phyloP scores from a whole-genome alignment of 2,888 invertebrate genomes.

The Agrypnus murinus region DNA sequence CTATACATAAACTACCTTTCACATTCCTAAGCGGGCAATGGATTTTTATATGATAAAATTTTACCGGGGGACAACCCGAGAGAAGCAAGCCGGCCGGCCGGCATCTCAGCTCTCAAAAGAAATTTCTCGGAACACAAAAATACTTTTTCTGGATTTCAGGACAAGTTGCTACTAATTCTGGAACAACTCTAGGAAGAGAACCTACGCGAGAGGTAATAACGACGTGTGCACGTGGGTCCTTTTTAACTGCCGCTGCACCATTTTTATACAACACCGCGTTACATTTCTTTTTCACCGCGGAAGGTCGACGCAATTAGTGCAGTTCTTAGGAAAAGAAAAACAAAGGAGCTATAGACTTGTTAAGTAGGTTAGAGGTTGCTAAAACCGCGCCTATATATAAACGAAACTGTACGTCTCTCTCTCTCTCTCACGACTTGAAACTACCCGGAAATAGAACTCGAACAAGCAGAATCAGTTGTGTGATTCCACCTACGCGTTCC shows the following conservation, averaged over 20 bases:
- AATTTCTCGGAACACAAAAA: constrained; percentile 12
- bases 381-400: constrained; percentile 34
- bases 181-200: constrained; percentile 27
- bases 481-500: constrained; percentile 4
- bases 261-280: too few species aligned
- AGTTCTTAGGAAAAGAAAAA: not conserved
- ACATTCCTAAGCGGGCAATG: constrained; percentile 58
- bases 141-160: constrained; percentile 26
- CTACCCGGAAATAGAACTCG: constrained; percentile 32
- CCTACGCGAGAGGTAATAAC: not conserved
- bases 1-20: constrained; percentile 59
- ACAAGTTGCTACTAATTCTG: constrained; percentile 31
- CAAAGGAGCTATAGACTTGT: too few species aligned
- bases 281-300: constrained; percentile 10
- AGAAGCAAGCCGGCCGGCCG: not conserved
- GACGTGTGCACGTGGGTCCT: not conserved
- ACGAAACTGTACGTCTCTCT: not conserved
- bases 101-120: too few species aligned
- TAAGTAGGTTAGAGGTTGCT: constrained; percentile 27
- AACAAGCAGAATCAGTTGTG: constrained; percentile 1
- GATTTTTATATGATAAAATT: constrained; percentile 49
- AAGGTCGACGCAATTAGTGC: constrained; percentile 36
- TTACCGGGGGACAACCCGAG: too few species aligned
- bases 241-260: not conserved
- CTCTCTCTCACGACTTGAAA: constrained; percentile 3